phyloP scores from a whole-genome alignment of 2,113 vertebrate species.

The Genyomyrus donnyi region DNA sequence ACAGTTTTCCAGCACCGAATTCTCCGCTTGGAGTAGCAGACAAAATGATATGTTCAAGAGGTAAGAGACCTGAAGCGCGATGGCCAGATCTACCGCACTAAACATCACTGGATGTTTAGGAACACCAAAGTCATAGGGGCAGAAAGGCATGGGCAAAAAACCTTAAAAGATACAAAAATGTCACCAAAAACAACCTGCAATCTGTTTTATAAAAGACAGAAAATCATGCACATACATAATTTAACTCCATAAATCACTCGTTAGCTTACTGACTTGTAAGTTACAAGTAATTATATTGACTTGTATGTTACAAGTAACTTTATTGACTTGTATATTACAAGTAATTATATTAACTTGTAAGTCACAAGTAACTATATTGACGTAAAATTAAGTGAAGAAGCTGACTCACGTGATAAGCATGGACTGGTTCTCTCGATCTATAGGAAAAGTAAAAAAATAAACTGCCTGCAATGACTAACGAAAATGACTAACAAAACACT shows the following conservation, averaged over 20 bases:
- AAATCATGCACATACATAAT: neutral
- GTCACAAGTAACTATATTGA: neutral
- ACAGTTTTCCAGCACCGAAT: constrained; percentile 98
- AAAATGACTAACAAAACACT: neutral
- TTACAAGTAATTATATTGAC: neutral
- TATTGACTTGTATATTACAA: neutral
- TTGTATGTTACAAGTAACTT: neutral
- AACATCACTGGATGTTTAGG: neutral
- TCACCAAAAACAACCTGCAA: constrained; percentile 6
- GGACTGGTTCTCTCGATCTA: constrained; percentile 93
- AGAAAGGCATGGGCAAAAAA: constrained; percentile 1
- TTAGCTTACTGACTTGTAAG: neutral
- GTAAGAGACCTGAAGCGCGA: constrained; percentile 22
- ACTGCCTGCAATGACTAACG: neutral
- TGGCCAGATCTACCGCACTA: neutral
- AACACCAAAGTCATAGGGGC: neutral
- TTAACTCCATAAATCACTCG: neutral
- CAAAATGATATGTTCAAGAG: constrained; percentile 51
- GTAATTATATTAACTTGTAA: no score
- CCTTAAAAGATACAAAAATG: constrained; percentile 8
- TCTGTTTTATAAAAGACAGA: neutral
- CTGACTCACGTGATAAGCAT: constrained; percentile 89
- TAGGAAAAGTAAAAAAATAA: constrained; percentile 21
- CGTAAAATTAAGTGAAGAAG: neutral
- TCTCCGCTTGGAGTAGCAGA: constrained; percentile 82